Conservation (phyloP, 2,888 invertebrate genomes). For the Lutraria lutraria region DNA sequence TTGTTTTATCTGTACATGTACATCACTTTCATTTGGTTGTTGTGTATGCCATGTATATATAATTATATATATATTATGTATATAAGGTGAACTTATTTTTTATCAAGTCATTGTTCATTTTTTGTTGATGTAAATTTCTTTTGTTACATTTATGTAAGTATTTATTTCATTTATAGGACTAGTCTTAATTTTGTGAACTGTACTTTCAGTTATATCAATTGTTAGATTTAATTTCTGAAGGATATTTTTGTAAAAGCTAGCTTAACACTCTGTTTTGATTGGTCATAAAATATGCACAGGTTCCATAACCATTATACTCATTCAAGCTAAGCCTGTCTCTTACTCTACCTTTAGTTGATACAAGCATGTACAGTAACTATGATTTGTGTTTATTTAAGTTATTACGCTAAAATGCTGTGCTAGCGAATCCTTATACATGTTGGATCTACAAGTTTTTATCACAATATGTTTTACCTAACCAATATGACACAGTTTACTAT, state of each 20-base stretch:
- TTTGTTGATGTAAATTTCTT: conserved; percentile 1
- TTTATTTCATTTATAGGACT: neutral
- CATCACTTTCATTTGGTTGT: too few species aligned
- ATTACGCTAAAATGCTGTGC: too few species aligned
- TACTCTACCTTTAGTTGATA: too few species aligned
- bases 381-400: too few species aligned
- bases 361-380: too few species aligned
- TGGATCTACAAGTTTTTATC: too few species aligned
- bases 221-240: neutral
- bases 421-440: too few species aligned
- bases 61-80: too few species aligned
- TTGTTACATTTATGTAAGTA: neutral
- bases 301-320: neutral
- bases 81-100: neutral
- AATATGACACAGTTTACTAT: too few species aligned
- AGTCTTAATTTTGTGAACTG: neutral
- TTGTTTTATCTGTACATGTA: too few species aligned
- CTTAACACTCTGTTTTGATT: neutral
- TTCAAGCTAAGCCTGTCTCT: neutral
- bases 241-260: neutral
- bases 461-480: too few species aligned
- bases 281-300: neutral
- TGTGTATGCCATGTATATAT: too few species aligned
- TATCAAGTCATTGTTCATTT: neutral
- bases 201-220: neutral